phyloP scores from a whole-genome alignment of 1,140 invertebrate genomes.

The Chymomyza costata region DNA sequence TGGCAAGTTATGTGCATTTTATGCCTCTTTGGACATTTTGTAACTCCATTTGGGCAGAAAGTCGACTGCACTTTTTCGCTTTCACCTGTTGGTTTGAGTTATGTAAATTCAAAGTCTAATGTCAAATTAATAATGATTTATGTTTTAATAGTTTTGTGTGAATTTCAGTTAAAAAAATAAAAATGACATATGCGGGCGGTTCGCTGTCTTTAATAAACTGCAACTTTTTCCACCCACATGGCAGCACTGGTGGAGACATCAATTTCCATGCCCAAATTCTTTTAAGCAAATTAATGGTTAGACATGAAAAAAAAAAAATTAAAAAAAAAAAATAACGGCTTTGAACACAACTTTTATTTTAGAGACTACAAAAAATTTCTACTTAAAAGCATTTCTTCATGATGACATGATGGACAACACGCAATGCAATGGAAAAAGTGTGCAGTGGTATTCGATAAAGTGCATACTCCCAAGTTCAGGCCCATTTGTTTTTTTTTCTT shows the following conservation, averaged over 20 bases:
- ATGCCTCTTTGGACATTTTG: too few species aligned
- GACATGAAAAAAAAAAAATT: conserved; percentile 21
- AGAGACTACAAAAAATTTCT: conserved; percentile 34
- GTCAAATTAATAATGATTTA: conserved; percentile 71
- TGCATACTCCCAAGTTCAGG: too few species aligned
- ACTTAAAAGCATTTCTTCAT: conserved; percentile 58
- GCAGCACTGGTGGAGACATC: too few species aligned
- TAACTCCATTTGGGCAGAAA: conserved; percentile 11
- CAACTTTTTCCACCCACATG: conserved; percentile 1
- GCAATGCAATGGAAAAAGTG: too few species aligned
- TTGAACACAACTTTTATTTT: conserved; percentile 63
- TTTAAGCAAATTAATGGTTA: conserved; percentile 25
- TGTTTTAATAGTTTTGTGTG: conserved; percentile 54
- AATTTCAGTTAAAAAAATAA: conserved; percentile 30
- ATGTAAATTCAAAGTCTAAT: conserved; percentile 65
- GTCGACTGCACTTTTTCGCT: conserved; percentile 61
- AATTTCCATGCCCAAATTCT: background rate
- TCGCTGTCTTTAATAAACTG: background rate
- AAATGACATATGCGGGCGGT: conserved; percentile 1
- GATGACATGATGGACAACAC: conserved; percentile 40
- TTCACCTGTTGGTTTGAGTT: conserved; percentile 64
- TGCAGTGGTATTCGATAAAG: too few species aligned
- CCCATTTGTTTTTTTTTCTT: too few species aligned
- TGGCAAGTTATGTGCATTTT: too few species aligned
- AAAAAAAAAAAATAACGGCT: conserved; percentile 4